Base-by-base conservation (phyloP, 2,888 invertebrate species). In the Phengaris arion region DNA sequence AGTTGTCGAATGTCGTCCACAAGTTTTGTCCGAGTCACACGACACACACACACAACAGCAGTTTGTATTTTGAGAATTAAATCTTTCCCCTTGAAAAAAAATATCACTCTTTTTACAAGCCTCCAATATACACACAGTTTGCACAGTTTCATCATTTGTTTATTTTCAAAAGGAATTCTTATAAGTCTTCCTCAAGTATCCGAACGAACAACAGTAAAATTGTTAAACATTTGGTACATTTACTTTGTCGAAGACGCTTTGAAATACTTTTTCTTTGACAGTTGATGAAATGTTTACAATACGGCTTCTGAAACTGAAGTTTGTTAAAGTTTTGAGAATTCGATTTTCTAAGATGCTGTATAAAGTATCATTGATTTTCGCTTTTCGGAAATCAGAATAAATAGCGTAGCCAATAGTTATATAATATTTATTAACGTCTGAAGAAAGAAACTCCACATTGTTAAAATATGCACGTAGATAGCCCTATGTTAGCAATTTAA, bases 261-360 rank as follows among this genome's bases (percentile, higher is more conserved):
- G 74, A 64, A 74, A 74, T 46, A 46, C 57, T 48, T 74, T 74
- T 9, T n/a, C 46, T 74, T 74, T 45, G 13, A 45, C 45, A 64
- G 48, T 51, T 70, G 35, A 22, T 48, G 70, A 70, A 70, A 70
- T 22, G 10, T 70, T 52, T 51, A 48, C 45, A 64, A 64, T 64
- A 64, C 35, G 35, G 35, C 12, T 13, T 35, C 64, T 64, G 10
- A 12, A 64, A 13, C 35, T 12, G 35, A 64, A 45, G 45, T 64
- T 59, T 9, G 15, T 10, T 22, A 35, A 45, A 64, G 64, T 64
- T 45, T 64, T 13, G 35, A 6, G 35, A 64, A 45, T 64, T 64
- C 35, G 12, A 12, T 13, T 64, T 57, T 2, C 3, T 15, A 57
- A 15, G 15, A 15, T 57, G 35, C 2, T 35, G 2, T 35, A 35